phyloP scores from a whole-genome alignment of 2,888 invertebrate genomes.

The Pyrrhia umbra region DNA sequence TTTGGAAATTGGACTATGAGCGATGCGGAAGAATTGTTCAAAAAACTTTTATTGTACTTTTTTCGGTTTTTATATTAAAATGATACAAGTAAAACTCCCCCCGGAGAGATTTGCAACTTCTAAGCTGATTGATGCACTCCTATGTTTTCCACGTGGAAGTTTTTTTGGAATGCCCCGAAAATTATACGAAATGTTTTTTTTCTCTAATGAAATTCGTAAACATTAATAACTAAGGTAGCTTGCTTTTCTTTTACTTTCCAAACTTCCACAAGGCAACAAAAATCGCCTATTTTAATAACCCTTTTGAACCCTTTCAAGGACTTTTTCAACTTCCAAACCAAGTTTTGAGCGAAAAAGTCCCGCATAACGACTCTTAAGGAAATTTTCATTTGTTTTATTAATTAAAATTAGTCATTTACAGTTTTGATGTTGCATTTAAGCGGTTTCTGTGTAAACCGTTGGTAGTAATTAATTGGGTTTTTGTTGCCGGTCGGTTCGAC shows the following conservation, averaged over 20 bases:
- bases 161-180: constrained; percentile 15
- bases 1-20: constrained; percentile 24
- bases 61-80: not conserved
- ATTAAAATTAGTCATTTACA: constrained; percentile 63
- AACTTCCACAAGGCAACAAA: constrained; percentile 52
- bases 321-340: constrained; percentile 55
- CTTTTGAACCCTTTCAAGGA: constrained; percentile 51
- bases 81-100: not conserved
- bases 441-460: constrained; percentile 59
- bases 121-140: constrained; percentile 40
- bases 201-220: constrained; percentile 29
- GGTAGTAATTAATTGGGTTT: constrained; percentile 77
- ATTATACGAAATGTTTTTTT: constrained; percentile 18
- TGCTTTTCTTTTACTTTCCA: constrained; percentile 44
- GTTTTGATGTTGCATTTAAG: constrained; percentile 62
- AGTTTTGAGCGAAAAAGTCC: constrained; percentile 53
- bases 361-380: constrained; percentile 41
- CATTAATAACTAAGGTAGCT: constrained; percentile 40
- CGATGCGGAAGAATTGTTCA: constrained; percentile 5
- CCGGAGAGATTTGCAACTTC: constrained; percentile 7
- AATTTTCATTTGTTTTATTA: constrained; percentile 57
- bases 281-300: constrained; percentile 59
- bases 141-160: constrained; percentile 49
- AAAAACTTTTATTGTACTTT: not conserved
- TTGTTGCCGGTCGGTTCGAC: constrained; percentile 60